Percentiles rank a stretch among this genome's conserved stretches.
Evolutionary conservation across 1,140 invertebrate species (phyloP).

Genomic region (Drosophila kohkoa): DNA sequence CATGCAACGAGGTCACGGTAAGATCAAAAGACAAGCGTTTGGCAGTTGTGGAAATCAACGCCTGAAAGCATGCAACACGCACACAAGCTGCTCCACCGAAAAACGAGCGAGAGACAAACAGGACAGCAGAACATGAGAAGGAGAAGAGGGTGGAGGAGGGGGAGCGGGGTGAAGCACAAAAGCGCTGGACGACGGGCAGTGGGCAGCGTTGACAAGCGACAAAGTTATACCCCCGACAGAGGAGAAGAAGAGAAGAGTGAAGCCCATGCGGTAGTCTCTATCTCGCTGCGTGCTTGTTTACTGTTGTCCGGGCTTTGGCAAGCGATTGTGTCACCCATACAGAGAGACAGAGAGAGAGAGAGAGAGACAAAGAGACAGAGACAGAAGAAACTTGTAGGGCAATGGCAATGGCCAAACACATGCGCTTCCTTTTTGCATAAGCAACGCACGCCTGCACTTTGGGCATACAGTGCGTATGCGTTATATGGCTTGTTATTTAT

Average conservation of each 20-base stretch:
- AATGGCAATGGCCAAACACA: constrained; percentile 29
- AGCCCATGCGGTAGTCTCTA: constrained; percentile 22
- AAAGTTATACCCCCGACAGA: constrained; percentile 26
- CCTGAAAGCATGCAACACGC: constrained; percentile 56
- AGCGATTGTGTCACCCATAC: constrained; percentile 45
- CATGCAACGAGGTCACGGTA: constrained; percentile 41
- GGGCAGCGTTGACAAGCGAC: constrained; percentile 46
- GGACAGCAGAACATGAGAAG: neutral
- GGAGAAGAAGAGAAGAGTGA: neutral
- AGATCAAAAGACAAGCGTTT: constrained; percentile 82
- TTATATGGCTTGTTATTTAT: constrained; percentile 82
- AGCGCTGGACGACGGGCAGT: constrained; percentile 37
- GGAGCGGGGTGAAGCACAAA: constrained; percentile 24
- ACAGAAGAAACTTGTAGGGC: neutral
- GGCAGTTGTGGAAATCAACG: constrained; percentile 81
- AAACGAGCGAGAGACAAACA: constrained; percentile 18
- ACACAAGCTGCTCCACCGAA: constrained; percentile 5
- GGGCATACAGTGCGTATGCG: constrained; percentile 74
- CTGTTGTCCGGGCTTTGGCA: constrained; percentile 60
- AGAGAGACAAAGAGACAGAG: neutral
- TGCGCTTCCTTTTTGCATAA: constrained; percentile 61
- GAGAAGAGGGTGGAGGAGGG: neutral
- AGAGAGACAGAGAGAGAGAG: constrained; percentile 16
- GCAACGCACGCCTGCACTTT: constrained; percentile 51
- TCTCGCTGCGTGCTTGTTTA: constrained; percentile 65